Conservation (phyloP, 2,113 vertebrate genomes). For the Butorides virescens region DNA sequence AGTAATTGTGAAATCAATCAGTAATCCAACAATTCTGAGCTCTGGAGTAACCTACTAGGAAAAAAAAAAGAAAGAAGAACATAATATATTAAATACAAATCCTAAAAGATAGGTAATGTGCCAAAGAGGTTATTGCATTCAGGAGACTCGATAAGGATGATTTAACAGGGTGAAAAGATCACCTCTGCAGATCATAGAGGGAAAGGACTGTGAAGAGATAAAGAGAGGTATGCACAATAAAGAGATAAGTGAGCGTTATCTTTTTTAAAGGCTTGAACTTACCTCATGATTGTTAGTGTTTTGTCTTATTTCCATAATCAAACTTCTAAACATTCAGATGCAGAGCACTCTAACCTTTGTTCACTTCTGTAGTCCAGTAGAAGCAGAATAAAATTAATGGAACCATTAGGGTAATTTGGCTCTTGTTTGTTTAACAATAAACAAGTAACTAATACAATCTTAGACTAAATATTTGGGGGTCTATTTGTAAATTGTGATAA, state of each 20-base stretch:
- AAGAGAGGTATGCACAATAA: neutral
- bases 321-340: neutral
- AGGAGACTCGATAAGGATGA: slow-evolving; percentile 35
- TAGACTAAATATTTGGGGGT: neutral
- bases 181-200: slow-evolving; percentile 13
- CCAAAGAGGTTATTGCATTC: slow-evolving; percentile 52
- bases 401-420: neutral
- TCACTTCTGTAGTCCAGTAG: neutral
- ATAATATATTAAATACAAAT: slow-evolving; percentile 50
- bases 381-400: neutral
- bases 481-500: neutral
- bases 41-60: neutral
- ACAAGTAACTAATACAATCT: neutral
- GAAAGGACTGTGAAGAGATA: slow-evolving; percentile 7
- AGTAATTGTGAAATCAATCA: slow-evolving; percentile 43
- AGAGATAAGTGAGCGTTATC: slow-evolving; percentile 17
- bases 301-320: neutral
- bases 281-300: neutral
- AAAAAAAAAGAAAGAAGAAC: neutral
- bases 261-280: neutral
- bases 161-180: slow-evolving; percentile 57
- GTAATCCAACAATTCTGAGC: slow-evolving; percentile 1
- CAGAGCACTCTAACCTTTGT: neutral
- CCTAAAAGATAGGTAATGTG: slow-evolving; percentile 42
- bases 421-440: neutral